Conservation (phyloP, 2,113 vertebrate genomes). For the Nyctereutes procyonoides region DNA sequence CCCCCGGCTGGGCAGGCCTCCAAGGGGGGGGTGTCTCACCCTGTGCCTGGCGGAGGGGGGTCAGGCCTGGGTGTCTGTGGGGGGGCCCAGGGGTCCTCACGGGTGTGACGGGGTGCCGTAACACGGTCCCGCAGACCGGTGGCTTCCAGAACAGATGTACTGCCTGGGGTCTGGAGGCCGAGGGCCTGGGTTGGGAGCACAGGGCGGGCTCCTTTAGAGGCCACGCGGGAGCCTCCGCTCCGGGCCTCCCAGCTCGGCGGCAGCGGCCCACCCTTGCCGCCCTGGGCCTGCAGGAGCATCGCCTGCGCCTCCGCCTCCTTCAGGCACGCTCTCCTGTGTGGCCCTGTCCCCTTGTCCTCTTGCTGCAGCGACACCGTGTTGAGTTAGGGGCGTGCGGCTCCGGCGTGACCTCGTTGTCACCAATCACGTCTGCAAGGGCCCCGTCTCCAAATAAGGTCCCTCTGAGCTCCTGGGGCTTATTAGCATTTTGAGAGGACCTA, state of each 20-base stretch:
- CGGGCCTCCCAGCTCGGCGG: neutral
- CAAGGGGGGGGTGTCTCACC: neutral
- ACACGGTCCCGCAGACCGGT: fast-evolving
- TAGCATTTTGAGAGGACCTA: neutral
- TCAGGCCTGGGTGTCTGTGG: neutral
- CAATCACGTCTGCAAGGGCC: neutral
- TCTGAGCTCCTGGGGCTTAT: neutral
- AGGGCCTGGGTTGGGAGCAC: fast-evolving
- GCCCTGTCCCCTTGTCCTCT: neutral
- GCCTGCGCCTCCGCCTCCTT: neutral
- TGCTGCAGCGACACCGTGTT: neutral
- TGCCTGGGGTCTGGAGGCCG: neutral
- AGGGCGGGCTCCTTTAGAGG: neutral
- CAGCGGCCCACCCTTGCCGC: neutral
- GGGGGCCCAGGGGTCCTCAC: neutral
- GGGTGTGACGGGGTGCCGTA: neutral
- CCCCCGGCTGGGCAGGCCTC: neutral
- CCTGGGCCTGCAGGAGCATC: no score
- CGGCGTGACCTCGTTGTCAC: neutral
- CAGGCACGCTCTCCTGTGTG: fast-evolving
- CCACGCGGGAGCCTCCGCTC: neutral
- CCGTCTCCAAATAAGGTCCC: neutral
- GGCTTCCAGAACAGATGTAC: neutral
- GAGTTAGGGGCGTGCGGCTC: neutral
- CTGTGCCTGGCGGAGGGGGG: neutral